Evolutionary conservation across 2,113 vertebrate genomes (phyloP).

Genomic region (Hemiscyllium ocellatum): DNA sequence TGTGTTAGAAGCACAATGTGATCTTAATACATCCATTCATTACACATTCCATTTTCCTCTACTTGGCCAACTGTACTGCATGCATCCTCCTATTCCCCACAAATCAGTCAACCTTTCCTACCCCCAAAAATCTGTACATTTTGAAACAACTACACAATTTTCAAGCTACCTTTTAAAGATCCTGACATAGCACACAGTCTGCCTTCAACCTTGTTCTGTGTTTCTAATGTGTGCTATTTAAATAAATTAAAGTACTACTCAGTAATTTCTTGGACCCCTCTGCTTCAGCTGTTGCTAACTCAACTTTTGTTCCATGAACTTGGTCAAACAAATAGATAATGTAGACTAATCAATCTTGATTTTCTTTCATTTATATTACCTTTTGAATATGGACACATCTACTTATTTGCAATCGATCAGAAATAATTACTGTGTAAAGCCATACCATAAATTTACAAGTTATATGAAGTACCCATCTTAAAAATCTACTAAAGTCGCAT

Average conservation of each 20-base stretch:
- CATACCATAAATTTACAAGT: too few relatives aligned
- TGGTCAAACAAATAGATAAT: not conserved
- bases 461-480: not conserved
- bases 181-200: not conserved
- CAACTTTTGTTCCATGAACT: not conserved
- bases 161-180: not conserved
- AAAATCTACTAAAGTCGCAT: not conserved
- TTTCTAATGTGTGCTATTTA: not conserved
- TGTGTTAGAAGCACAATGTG: not conserved
- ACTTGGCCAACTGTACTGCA: not conserved
- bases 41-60: not conserved
- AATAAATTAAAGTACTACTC: not conserved
- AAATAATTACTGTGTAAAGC: not conserved
- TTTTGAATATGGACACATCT: not conserved
- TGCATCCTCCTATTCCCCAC: not conserved
- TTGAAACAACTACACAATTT: not conserved
- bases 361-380: not conserved
- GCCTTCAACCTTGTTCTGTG: not conserved
- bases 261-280: not conserved
- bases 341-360: not conserved
- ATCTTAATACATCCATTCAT: not conserved
- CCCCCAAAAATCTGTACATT: not conserved
- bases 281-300: not conserved
- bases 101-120: not conserved
- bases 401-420: not conserved